Evolutionary conservation across 2,888 invertebrate genomes (phyloP).

Genomic region (Eupithecia dodoneata): DNA sequence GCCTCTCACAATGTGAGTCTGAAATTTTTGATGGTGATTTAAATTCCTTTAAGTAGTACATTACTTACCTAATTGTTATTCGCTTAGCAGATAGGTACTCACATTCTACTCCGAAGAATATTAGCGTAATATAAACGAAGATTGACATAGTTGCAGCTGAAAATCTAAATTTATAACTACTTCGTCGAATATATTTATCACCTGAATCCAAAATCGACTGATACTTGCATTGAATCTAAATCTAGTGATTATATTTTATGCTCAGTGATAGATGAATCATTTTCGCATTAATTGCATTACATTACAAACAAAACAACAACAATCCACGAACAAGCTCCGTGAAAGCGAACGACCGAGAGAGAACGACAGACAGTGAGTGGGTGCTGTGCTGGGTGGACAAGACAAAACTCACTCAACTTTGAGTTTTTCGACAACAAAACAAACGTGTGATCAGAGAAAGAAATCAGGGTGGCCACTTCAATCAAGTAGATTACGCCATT

Average conservation of each 20-base stretch:
- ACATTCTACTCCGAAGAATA: slow-evolving; percentile 29
- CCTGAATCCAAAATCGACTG: background rate
- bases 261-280: background rate
- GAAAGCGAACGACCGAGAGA: too few relatives aligned
- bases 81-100: slow-evolving; percentile 16
- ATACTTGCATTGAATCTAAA: background rate
- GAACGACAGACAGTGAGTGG: too few relatives aligned
- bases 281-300: background rate
- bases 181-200: background rate
- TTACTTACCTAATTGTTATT: background rate
- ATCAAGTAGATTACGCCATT: background rate
- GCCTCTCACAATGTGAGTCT: slow-evolving; percentile 83
- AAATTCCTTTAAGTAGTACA: background rate
- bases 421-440: too few relatives aligned
- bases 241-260: background rate
- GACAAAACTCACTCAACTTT: too few relatives aligned
- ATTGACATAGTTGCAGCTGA: slow-evolving; percentile 23
- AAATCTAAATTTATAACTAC: background rate
- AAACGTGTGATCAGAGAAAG: background rate
- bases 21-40: slow-evolving; percentile 15
- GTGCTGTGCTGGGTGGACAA: too few relatives aligned
- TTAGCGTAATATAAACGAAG: slow-evolving; percentile 18
- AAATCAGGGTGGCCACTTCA: background rate
- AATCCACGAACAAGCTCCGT: background rate
- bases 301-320: background rate